Percentiles rank a stretch among this genome's conserved stretches.
Evolutionary conservation across 2,113 vertebrate species (phyloP).

Genomic region (Centropristis striata): DNA sequence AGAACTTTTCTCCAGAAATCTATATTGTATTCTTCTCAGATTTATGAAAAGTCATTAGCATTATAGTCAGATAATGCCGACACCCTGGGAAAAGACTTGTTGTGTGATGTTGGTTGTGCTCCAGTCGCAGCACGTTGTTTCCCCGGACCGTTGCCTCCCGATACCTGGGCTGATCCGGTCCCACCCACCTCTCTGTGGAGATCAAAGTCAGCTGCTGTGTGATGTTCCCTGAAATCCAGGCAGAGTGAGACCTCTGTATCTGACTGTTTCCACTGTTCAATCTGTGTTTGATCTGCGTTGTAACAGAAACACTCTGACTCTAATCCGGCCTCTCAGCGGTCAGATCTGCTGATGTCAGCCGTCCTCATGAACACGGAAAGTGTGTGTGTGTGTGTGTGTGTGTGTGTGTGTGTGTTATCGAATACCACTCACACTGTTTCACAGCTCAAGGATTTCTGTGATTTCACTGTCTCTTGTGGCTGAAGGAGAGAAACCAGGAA

Average conservation of each 20-base stretch:
- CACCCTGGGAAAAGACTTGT: not conserved
- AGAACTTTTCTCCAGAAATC: no score
- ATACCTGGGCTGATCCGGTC: not conserved
- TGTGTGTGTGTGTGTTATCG: slow-evolving; percentile 28
- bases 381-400: slow-evolving; percentile 6
- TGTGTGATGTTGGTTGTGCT: no score
- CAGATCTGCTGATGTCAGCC: slow-evolving; percentile 45
- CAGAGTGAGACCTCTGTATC: slow-evolving; percentile 43
- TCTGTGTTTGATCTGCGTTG: slow-evolving; percentile 13
- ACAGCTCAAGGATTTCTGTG: slow-evolving; percentile 24
- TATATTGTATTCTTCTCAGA: no score
- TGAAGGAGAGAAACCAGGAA: slow-evolving; percentile 1
- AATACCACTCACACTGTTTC: slow-evolving; percentile 10
- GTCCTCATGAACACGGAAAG: not conserved
- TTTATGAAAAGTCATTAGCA: not conserved
- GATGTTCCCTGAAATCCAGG: not conserved
- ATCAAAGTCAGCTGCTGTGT: not conserved
- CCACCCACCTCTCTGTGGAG: not conserved
- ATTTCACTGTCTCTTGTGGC: slow-evolving; percentile 15
- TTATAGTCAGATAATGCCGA: not conserved
- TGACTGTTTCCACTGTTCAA: slow-evolving; percentile 8
- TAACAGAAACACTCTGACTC: slow-evolving; percentile 28
- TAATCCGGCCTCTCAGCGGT: slow-evolving; percentile 16
- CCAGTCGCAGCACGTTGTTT: not conserved
- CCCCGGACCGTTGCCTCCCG: not conserved